A percentile compares a stretch with the other conserved stretches of the same genome.
Conservation (phyloP, 2,888 invertebrate genomes). For the Lithophane socia region DNA sequence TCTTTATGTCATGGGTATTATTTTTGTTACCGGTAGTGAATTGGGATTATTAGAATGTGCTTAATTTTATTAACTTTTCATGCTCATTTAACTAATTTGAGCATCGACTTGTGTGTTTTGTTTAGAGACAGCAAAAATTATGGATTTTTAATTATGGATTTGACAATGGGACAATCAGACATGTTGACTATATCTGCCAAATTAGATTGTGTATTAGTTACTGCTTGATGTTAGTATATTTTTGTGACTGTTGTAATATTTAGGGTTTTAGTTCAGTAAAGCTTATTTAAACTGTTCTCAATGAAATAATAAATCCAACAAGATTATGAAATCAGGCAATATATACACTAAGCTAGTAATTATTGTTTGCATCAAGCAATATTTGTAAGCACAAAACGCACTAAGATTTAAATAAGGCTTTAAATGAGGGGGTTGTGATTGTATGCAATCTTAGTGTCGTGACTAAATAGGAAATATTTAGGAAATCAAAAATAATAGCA, state of each 20-base stretch:
- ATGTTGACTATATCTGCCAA: conserved; percentile 48
- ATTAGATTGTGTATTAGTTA: conserved; percentile 47
- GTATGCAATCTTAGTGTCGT: conserved; percentile 73
- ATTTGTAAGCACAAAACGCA: conserved; percentile 77
- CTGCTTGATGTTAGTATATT: conserved; percentile 48
- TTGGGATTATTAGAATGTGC: conserved; percentile 32
- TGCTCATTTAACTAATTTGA: neutral
- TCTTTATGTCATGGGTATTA: conserved; percentile 8
- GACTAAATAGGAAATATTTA: conserved; percentile 45
- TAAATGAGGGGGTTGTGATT: conserved; percentile 83
- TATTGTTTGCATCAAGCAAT: conserved; percentile 62
- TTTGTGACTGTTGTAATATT: conserved; percentile 55
- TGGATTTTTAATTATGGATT: conserved; percentile 30
- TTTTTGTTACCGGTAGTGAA: conserved; percentile 25
- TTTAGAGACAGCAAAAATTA: conserved; percentile 18
- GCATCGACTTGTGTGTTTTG: conserved; percentile 9
- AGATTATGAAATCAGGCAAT: conserved; percentile 36
- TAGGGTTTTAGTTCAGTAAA: conserved; percentile 42
- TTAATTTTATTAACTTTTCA: conserved; percentile 17
- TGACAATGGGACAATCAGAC: conserved; percentile 9
- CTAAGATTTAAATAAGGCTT: conserved; percentile 74
- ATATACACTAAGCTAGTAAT: conserved; percentile 38
- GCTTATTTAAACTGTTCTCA: conserved; percentile 20
- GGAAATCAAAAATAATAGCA: conserved; percentile 27
- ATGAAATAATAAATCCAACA: conserved; percentile 15